Percentiles rank a stretch among this genome's conserved stretches.
These are phyloP conservation scores for Phylloscopus whistleri DNA, from an alignment of 2,113 vertebrate species.

Conservation along the genomic window DNA sequence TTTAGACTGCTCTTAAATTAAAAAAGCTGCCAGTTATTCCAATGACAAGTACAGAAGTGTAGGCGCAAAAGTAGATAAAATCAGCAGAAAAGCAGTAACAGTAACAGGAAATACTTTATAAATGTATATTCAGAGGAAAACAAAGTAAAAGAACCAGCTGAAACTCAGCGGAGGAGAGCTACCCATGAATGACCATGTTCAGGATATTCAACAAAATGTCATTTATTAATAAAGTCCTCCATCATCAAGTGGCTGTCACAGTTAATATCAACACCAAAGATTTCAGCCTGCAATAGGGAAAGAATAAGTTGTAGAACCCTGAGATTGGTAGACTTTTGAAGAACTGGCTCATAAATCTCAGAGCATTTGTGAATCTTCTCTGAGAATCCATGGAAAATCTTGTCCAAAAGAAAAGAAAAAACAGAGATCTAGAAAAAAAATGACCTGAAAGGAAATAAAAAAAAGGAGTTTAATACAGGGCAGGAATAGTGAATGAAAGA, in stretches of 20 bases:
- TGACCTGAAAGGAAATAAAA: background rate
- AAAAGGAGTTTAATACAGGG: background rate
- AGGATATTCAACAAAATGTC: background rate
- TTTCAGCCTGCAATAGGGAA: background rate
- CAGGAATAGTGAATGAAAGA: background rate
- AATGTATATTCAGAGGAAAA: background rate
- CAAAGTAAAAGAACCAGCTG: background rate
- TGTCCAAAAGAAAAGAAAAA: background rate
- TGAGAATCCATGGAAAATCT: background rate
- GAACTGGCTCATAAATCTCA: background rate
- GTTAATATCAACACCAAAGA: background rate
- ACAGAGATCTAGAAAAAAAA: background rate
- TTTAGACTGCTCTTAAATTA: background rate
- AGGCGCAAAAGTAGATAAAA: background rate
- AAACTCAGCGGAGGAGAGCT: background rate
- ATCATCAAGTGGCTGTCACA: background rate
- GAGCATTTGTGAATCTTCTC: background rate
- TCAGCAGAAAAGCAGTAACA: background rate
- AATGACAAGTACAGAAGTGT: background rate
- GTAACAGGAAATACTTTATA: conserved; percentile 1
- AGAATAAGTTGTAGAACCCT: background rate
- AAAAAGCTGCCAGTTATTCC: background rate
- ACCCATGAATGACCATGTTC: background rate
- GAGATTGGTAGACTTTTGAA: background rate
- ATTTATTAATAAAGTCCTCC: background rate